These are phyloP conservation scores for Brienomyrus brachyistius DNA, from an alignment of 2,113 vertebrate genomes.

Conservation along the genomic window DNA sequence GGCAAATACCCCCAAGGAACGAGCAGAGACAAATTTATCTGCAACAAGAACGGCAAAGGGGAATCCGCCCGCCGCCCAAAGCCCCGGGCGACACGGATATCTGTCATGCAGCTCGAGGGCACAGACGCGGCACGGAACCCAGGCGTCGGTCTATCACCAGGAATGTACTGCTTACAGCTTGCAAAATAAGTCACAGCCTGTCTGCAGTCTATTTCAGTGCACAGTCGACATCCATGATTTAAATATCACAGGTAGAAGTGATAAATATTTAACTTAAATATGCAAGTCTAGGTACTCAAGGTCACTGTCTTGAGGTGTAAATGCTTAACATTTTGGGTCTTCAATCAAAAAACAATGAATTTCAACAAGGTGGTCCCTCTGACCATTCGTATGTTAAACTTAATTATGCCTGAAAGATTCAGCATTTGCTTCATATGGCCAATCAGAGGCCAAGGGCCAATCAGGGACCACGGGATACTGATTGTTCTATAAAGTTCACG, in stretches of 20 bases:
- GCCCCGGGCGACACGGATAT: neutral
- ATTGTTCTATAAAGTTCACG: neutral
- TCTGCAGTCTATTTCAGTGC: slow-evolving; percentile 11
- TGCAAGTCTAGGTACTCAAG: neutral
- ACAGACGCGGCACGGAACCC: neutral
- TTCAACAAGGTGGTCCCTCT: neutral
- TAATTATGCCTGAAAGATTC: neutral
- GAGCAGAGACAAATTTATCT: neutral
- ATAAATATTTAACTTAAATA: neutral
- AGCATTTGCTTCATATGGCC: neutral
- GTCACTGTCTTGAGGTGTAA: neutral
- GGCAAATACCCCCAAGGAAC: neutral
- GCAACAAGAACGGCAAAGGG: neutral
- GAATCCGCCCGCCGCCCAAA: neutral
- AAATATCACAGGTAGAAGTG: slow-evolving; percentile 12
- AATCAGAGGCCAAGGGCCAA: neutral
- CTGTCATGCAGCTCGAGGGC: neutral
- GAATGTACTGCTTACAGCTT: slow-evolving; percentile 4
- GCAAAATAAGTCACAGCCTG: neutral
- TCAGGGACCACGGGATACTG: neutral
- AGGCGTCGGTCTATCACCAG: slow-evolving; percentile 4
- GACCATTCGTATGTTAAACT: neutral
- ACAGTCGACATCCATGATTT: neutral
- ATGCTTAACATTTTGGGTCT: neutral
- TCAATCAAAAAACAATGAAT: neutral